Evolutionary conservation across 30 jellyfish, hydroid and myxozoan genomes (phyloP).

Genomic region (Aurelia coerulea): DNA sequence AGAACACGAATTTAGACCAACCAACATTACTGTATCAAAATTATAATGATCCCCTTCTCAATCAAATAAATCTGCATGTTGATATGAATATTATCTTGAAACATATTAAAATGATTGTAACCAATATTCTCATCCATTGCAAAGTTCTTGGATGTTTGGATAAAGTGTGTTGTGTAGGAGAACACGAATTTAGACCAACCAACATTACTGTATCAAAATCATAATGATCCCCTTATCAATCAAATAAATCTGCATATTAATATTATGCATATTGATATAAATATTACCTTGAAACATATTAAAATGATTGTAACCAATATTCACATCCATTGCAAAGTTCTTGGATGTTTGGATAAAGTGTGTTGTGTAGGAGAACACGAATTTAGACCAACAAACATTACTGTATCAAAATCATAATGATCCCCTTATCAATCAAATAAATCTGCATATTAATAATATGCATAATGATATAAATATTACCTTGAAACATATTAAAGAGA

Average conservation of each 20-base stretch:
- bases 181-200: too few species aligned
- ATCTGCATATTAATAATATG: neutral
- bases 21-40: too few species aligned
- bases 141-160: neutral
- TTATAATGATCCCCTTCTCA: too few species aligned
- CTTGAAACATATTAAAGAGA: constrained; percentile 16
- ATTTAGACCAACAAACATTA: neutral
- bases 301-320: constrained; percentile 3
- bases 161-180: neutral
- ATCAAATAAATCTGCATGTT: neutral
- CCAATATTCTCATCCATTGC: too few species aligned
- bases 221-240: too few species aligned
- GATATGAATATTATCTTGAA: neutral
- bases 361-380: neutral
- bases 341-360: neutral
- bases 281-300: constrained; percentile 21
- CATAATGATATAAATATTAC: neutral
- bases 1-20: too few species aligned
- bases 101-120: too few species aligned
- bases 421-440: neutral
- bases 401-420: too few species aligned
- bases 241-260: neutral
- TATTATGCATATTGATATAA: neutral
- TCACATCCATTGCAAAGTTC: neutral
- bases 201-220: too few species aligned